Base-by-base conservation (phyloP, 2,888 invertebrate species). In the Globia sparganii region DNA sequence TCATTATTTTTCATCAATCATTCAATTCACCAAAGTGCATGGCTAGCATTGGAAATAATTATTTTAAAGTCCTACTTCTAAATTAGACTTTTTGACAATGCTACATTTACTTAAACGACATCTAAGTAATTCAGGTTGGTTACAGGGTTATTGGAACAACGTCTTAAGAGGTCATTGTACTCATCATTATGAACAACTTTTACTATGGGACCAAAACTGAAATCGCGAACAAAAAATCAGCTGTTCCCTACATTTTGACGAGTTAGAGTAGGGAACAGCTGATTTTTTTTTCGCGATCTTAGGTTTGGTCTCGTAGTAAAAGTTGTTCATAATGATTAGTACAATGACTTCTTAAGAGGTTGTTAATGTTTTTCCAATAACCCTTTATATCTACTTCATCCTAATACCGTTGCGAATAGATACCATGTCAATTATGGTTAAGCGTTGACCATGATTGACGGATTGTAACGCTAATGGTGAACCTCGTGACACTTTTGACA, bases 361-460 rank as follows among this genome's bases (percentile, higher is more conserved):
- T n/a, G n/a, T n/a, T n/a, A n/a, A n/a, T n/a, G n/a, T n/a, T n/a
- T n/a, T n/a, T n/a, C n/a, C n/a, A n/a, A n/a, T n/a, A n/a, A n/a
- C n/a, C n/a, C n/a, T n/a, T n/a, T 4, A 2, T n/a, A 34, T n/a
- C 8, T 25, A 62, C n/a, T 28, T 56, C 31, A n/a, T 25, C 31
- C 61, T 64, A 49, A 58, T 43, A 64, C 8, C 9, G 43, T 67
- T 31, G 62, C 25, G 1, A 11, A 18, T 40, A 59, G 0, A 53
- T n/a, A 21, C 15, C 15, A 78, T 67, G 49, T 72, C 65, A 70
- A 67, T 66, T 49, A 53, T 34, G 43, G 49, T 65, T 43, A 49
- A 69, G 34, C 31, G 18, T 34, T 73, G 34, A 43, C 58, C 25
- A 67, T 70, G 73, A 83, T 73, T 73, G 69, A 73, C 56, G 31